Base-by-base conservation (phyloP, 2,797 vertebrate species). In the Selene dorsalis region DNA sequence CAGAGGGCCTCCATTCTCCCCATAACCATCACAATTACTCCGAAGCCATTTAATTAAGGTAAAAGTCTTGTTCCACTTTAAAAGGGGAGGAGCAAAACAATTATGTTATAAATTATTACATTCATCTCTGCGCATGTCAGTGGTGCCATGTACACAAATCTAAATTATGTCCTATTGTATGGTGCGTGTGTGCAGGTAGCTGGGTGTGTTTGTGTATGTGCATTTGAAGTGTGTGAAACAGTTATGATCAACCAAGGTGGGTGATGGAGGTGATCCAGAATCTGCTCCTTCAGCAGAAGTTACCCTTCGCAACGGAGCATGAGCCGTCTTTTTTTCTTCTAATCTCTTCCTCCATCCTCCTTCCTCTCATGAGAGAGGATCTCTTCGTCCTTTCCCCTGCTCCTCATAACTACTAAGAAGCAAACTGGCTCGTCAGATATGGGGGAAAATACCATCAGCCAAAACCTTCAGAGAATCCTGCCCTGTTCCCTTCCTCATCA, bases 201-300 rank as follows among this genome's bases (percentile, higher is more conserved):
- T 53, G 45, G 41, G n/a, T 0, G 9, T 6, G 26, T 71, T 55
- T 65, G 50, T 72, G 12, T 66, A 30, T 0, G 4, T 69, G 67
- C 50, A 32, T 68, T 30, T 38, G n/a, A 35, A 38, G 56, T 4
- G 20, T 66, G 59, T 47, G 22, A 63, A 45, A 24, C 60, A 26
- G 65, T 76, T 79, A 73, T 65, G 52, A 75, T 75, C 68, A 82
- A 84, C 71, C 48, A 69, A 82, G 41, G 28, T 71, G 69, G 69
- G 48, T 73, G 61, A 77, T 63, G 75, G 60, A 74, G 69, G 72
- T 73, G 71, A 83, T 30, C 57, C 73, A 73, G 28, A 73, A 86
- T 77, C 48, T 81, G 82, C 79, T 63, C 68, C 24, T 62, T 87
- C 83, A 80, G 84, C 86, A 84, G 55, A 72, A 47, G 68, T 68